Evolutionary conservation across 2,113 vertebrate genomes (phyloP), one percentile per base, ranked within the genome.

Genomic region (Paedocypris sp.): DNA sequence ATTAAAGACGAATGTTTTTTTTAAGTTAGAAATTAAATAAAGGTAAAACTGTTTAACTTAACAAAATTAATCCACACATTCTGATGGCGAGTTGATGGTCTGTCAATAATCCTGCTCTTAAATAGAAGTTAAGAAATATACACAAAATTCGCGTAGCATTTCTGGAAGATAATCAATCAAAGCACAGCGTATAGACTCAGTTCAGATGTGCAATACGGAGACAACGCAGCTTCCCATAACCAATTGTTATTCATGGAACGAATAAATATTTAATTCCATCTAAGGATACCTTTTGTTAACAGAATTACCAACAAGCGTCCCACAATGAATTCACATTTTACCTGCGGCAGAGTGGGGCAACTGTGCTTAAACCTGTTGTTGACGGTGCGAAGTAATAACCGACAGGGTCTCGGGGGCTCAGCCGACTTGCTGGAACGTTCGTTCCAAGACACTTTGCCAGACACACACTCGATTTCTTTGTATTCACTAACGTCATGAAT

Each of bases 201-300:
- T 29, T 59, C 69, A 61, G 52, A 47, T 50, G 49, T 43, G 51
- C 52, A 31, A 56, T 45, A 43, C 54, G 64, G 64, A 68, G 69
- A 70, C 72, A 77, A 77, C 72, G 70, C 53, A 66, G 67, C 29
- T 64, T 35, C 66, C 75, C 71, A 72, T 77, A 57, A 65, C 70
- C 77, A 77, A 81, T 86, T 86, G 82, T 83, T 85, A 86, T 84
- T 86, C 85, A 82, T 81, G 77, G 81, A 80, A 69, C 59, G 10
- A 77, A 76, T 76, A 54, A 72, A 76, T 76, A 72, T 73, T 76
- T 72, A 62, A 76, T 73, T 64, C 62, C 57, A 68, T 74, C 69
- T 74, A 74, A 74, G 71, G 67, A 74, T 72, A 76, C 74, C 69
- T 72, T 70, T 76, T 87, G 85, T 86, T 84, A 85, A 87, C 82